Evolutionary conservation across 1,140 invertebrate species (phyloP), one percentile per base, ranked within the genome.

Genomic region (Pogonomyrmex californicus): DNA sequence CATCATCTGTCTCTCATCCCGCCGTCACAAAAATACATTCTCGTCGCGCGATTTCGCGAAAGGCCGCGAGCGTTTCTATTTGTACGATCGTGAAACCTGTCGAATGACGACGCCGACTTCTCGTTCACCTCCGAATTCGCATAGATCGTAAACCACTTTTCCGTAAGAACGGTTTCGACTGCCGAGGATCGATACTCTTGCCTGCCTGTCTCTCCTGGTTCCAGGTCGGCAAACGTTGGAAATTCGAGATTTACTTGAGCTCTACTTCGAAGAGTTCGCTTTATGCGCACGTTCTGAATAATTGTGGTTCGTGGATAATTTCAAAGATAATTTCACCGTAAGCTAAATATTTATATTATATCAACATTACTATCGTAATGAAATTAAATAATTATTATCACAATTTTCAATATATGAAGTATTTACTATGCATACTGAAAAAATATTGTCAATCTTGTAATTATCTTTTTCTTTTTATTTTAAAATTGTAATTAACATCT

Each of bases 1-100:
- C 90, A 70, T 89, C 90, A 90, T 73, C 36, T 58, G 70, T 63
- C 47, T 47, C n/a, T 7, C 66, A 62, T 60, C 54, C 10, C 58
- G 41, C 4, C 56, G 38, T 0, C 41, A 17, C 60, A 75, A 75
- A 89, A 88, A 89, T 89, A 88, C n/a, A 81, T 41, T 49, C 23
- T 68, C n/a, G 44, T n/a, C 44, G 23, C 41, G 4, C 30, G 30
- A 49, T 38, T 86, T 88, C 73, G 36, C 58, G 62, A 3, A 54
- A 30, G 10, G 36, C 17, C 68, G 41, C n/a, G 49, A 62, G 47
- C 66, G 12, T 71, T 73, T 86, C 65, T 79, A 83, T 83, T 83
- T 75, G 68, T n/a, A 23, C 60, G 73, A 85, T 85, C 47, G 62
- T 54, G 47, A 63, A 70, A 60, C 17, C 51, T 23, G 5, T 12